Evolutionary conservation across 2,888 invertebrate genomes (phyloP).

Genomic region (Pristionchus arcanus): DNA sequence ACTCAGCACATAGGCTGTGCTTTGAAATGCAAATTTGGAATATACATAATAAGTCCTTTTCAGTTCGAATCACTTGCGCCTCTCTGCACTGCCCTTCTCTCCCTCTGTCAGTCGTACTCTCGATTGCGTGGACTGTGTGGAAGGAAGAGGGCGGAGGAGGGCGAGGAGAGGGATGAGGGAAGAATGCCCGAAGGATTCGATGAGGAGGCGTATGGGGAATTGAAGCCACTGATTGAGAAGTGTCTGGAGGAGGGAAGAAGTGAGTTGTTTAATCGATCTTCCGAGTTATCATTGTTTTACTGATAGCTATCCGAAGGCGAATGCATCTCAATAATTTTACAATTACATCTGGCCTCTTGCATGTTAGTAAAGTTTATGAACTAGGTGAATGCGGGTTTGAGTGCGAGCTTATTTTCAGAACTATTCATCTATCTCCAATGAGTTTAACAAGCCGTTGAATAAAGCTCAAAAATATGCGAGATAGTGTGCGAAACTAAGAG

Average conservation of each 20-base stretch:
- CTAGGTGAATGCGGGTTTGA: background rate
- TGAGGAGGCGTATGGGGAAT: background rate
- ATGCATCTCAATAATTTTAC: too few species aligned
- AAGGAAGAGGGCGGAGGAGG: conserved; percentile 16
- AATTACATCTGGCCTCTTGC: too few species aligned
- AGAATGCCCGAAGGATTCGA: background rate
- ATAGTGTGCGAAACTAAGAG: too few species aligned
- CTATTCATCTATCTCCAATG: background rate
- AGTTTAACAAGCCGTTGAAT: too few species aligned
- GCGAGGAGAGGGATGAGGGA: background rate
- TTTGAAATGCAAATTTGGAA: too few species aligned
- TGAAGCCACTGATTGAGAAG: background rate
- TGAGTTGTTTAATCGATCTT: background rate
- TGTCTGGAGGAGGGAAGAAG: conserved; percentile 31
- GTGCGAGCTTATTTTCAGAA: background rate
- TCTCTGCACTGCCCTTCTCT: conserved; percentile 36
- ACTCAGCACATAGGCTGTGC: too few species aligned
- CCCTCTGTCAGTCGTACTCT: conserved; percentile 28
- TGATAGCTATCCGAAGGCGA: too few species aligned
- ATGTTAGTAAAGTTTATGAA: too few species aligned
- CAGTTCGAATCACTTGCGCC: conserved; percentile 6
- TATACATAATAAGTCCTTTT: too few species aligned
- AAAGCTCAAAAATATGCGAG: too few species aligned
- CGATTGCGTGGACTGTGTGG: background rate
- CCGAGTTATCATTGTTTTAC: too few species aligned